phyloP scores from a whole-genome alignment of 2,113 vertebrate genomes.

The Corydoras maculifer region DNA sequence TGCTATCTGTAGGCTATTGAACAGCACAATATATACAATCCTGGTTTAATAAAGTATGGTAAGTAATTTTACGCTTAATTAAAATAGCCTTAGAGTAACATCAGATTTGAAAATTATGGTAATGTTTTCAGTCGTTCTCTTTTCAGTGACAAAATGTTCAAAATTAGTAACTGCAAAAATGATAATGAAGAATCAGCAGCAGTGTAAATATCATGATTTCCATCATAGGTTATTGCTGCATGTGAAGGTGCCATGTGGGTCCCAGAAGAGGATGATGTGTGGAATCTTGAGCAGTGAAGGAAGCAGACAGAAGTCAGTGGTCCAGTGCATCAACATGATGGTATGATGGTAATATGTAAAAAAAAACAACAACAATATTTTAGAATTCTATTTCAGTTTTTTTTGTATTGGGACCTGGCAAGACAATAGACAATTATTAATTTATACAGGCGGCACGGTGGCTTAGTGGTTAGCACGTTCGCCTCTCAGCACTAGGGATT shows the following conservation, averaged over 20 bases:
- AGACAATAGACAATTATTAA: too few species aligned
- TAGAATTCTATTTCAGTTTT: too few species aligned
- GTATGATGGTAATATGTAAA: too few species aligned
- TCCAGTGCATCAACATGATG: background rate
- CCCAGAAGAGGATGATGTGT: conserved; percentile 3
- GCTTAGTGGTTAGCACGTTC: too few species aligned
- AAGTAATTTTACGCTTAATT: conserved; percentile 31
- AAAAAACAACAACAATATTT: too few species aligned
- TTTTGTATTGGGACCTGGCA: too few species aligned
- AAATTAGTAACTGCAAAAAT: conserved; percentile 56
- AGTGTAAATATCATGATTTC: conserved; percentile 63
- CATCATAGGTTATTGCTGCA: conserved; percentile 38
- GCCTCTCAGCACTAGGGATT: too few species aligned
- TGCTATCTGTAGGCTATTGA: background rate
- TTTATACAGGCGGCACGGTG: too few species aligned
- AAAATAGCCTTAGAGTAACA: conserved; percentile 54
- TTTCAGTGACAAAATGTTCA: conserved; percentile 54
- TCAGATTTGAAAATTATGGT: conserved; percentile 57
- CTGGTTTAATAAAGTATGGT: conserved; percentile 8
- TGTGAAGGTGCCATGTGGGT: conserved; percentile 41
- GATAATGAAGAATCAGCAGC: conserved; percentile 64
- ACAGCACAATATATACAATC: background rate
- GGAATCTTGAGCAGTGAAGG: conserved; percentile 14
- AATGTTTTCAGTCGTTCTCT: conserved; percentile 51
- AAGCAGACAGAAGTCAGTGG: background rate